These are phyloP conservation scores for Tretioscincus oriximinensis DNA, from an alignment of 2,113 vertebrate genomes.

Conservation along the genomic window DNA sequence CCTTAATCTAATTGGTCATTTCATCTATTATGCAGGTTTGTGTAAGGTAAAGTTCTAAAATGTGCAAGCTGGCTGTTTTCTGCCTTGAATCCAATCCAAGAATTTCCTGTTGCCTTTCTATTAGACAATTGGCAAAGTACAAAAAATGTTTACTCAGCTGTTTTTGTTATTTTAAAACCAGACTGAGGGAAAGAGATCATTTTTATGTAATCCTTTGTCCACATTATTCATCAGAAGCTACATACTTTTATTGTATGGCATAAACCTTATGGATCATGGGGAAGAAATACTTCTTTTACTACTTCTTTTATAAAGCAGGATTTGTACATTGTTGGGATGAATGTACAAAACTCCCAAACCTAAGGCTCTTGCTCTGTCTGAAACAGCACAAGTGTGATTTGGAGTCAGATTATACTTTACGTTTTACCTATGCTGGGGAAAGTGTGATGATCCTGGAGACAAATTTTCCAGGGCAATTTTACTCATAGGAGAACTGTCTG, in stretches of 20 bases:
- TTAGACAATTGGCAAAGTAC: conserved; percentile 4
- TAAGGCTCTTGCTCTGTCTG: neutral
- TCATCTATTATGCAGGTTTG: conserved; percentile 6
- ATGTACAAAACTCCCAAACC: neutral
- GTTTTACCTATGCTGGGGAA: too few species aligned
- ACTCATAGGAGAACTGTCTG: too few species aligned
- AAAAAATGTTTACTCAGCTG: neutral
- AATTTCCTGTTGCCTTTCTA: conserved; percentile 1
- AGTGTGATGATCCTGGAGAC: too few species aligned
- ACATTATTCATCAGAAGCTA: neutral
- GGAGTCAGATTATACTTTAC: too few species aligned
- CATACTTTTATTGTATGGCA: neutral
- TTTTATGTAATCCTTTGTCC: conserved; percentile 10
- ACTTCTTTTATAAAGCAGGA: neutral
- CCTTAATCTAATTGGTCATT: conserved; percentile 30
- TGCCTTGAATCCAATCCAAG: conserved; percentile 27
- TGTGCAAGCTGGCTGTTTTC: neutral
- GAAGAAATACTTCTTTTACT: neutral
- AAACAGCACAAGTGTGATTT: neutral
- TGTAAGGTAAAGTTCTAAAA: neutral
- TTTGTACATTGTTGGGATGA: neutral
- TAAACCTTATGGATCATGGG: neutral
- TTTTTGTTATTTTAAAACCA: neutral
- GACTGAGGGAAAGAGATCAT: neutral
- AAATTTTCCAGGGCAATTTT: too few species aligned